phyloP scores from a whole-genome alignment of 1,140 invertebrate genomes.

The Cecropterus lyciades region DNA sequence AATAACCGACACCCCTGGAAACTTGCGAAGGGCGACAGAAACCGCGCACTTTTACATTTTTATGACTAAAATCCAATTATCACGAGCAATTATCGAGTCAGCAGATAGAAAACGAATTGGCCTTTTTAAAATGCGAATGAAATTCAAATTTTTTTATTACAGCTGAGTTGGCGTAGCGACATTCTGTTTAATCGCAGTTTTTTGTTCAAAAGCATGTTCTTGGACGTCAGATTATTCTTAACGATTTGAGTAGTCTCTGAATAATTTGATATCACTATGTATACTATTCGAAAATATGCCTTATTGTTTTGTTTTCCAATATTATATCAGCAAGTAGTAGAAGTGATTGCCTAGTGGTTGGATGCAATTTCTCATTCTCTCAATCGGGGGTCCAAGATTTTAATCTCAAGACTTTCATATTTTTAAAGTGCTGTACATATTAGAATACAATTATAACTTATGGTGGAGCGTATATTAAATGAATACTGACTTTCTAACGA shows the following conservation, averaged over 20 bases:
- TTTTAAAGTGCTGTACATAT: no score
- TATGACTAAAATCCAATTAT: conserved; percentile 78
- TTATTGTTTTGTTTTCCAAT: no score
- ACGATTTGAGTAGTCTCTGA: no score
- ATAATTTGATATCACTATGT: neutral
- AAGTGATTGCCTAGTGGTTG: no score
- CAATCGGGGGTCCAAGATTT: no score
- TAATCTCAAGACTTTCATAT: no score
- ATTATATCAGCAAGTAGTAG: no score
- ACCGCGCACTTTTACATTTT: conserved; percentile 69
- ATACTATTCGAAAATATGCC: no score
- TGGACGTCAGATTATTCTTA: neutral
- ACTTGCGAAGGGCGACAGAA: conserved; percentile 55
- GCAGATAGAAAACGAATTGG: conserved; percentile 61
- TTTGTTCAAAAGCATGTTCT: neutral
- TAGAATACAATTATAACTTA: no score
- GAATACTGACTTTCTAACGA: no score
- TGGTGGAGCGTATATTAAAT: no score
- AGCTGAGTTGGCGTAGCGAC: conserved; percentile 8
- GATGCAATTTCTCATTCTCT: no score
- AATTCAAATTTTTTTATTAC: conserved; percentile 51
- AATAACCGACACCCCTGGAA: conserved; percentile 69
- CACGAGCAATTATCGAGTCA: conserved; percentile 75
- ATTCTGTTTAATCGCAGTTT: conserved; percentile 18
- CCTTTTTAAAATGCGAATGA: conserved; percentile 53